phyloP scores from a whole-genome alignment of 1,140 invertebrate species.

The Tribolium castaneum region DNA sequence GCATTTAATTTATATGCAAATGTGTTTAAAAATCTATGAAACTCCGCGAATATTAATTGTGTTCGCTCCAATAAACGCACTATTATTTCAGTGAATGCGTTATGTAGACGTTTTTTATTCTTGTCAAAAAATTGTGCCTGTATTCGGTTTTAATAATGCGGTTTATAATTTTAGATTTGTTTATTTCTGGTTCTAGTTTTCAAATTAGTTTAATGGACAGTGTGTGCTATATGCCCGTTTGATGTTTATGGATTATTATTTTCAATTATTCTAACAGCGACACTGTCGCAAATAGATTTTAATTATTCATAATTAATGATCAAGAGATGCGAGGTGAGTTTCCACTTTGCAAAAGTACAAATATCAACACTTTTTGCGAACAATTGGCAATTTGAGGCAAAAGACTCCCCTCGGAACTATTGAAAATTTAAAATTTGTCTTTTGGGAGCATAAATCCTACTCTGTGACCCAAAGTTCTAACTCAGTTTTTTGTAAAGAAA shows the following conservation, averaged over 20 bases:
- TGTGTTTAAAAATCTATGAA: slow-evolving; percentile 23
- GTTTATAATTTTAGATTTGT: background rate
- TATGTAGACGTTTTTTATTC: background rate
- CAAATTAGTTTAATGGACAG: background rate
- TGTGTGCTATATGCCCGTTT: background rate
- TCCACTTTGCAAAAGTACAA: background rate
- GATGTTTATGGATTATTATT: background rate
- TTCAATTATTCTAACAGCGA: background rate
- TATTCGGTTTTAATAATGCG: background rate
- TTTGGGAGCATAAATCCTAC: background rate
- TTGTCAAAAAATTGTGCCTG: background rate
- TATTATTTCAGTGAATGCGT: slow-evolving; percentile 6
- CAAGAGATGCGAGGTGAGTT: background rate
- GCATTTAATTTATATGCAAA: slow-evolving; percentile 19
- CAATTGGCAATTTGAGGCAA: background rate
- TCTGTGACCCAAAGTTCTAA: background rate
- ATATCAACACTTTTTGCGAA: background rate
- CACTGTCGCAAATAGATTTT: background rate
- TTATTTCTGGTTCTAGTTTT: background rate
- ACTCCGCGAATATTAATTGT: slow-evolving; percentile 11
- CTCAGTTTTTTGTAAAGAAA: background rate
- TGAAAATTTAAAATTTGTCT: background rate
- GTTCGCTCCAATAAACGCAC: slow-evolving; percentile 8
- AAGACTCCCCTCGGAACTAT: background rate
- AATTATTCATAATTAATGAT: background rate